Conservation (phyloP, 2,113 vertebrate species). For the Sclerurus mexicanus region DNA sequence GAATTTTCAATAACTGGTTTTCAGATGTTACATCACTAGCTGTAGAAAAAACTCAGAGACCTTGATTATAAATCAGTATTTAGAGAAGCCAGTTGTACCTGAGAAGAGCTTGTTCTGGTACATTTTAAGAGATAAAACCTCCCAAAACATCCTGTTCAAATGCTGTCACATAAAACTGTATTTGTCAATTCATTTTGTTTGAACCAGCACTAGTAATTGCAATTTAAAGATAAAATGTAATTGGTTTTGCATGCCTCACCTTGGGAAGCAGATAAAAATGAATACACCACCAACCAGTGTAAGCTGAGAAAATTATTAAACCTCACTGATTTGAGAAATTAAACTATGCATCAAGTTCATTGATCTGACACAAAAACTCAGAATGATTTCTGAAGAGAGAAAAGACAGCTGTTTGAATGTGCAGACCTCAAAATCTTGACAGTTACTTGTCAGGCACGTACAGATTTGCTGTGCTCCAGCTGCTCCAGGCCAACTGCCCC, state of each 20-base stretch:
- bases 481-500: neutral
- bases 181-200: neutral
- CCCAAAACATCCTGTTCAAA: neutral
- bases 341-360: neutral
- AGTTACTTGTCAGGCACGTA: neutral
- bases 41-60: neutral
- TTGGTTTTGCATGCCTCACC: constrained; percentile 1
- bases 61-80: neutral
- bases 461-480: neutral
- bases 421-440: neutral
- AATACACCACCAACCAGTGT: neutral
- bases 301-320: neutral
- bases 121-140: neutral
- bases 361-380: neutral
- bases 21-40: neutral
- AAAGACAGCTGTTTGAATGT: neutral
- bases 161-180: neutral
- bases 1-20: neutral
- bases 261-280: neutral
- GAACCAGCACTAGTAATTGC: neutral
- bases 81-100: neutral
- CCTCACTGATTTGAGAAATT: neutral
- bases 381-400: neutral
- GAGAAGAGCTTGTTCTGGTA: neutral
- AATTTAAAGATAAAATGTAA: neutral